Base-by-base conservation (phyloP, 2,113 vertebrate species). In the Epinephelus fuscoguttatus region DNA sequence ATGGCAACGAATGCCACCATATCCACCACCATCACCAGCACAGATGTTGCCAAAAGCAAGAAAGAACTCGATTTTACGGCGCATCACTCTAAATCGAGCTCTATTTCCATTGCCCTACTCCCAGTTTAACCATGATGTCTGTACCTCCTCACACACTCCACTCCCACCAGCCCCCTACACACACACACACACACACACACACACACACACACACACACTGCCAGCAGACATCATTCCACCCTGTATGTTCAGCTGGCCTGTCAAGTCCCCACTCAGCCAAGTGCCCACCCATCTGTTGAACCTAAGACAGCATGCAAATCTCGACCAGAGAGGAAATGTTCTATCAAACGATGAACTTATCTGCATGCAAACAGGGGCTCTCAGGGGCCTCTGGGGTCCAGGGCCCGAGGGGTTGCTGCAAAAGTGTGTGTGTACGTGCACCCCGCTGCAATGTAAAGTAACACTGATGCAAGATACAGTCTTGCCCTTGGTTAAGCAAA, bases 211-310 rank as follows among this genome's bases (percentile, higher is more conserved):
- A 27, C 70, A 53, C 78, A 49, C 52, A 18, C 59, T 63, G 79
- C 83, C 80, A 88, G 80, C 75, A 78, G 78, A 62, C 80, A 37
- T 85, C 85, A 81, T 15, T 87, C 78, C 73, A 59, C 6, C n/a
- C 27, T 86, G 88, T 81, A 75, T 80, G 84, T 90, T 89, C 88
- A 83, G 88, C 88, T 86, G 89, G 82, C 37, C 74, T 68, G 81
- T 90, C 91, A 82, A 85, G 86, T 83, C 77, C 47, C 82, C 80
- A 82, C 87, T 75, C 80, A 84, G 84, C 81, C 83, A 83, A 90
- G 84, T 79, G 84, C 72, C 70, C 82, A 75, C 56, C 89, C 84
- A 86, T 91, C 90, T 91, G 91, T 84, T 90, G 87, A 91, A 75
- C 82, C 72, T 81, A 82, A 87, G 78, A 87, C 75, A 33, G 89